Evolutionary conservation across 1,140 invertebrate species (phyloP).

Genomic region (silkworm (Bombyx mori)): DNA sequence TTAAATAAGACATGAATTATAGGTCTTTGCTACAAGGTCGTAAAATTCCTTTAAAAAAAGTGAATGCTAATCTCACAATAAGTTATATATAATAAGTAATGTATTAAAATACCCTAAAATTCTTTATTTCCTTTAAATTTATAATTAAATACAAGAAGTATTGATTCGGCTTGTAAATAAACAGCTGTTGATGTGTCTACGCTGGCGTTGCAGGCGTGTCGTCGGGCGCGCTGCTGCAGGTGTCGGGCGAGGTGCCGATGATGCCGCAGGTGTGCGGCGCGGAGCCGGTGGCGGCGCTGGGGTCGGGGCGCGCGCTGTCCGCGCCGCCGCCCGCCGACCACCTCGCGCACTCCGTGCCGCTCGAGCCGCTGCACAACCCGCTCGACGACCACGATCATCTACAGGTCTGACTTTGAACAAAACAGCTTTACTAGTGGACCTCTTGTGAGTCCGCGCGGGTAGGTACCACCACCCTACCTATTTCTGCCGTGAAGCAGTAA

Average conservation of each 20-base stretch:
- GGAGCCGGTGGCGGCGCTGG: slow-evolving; percentile 39
- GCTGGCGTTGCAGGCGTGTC: slow-evolving; percentile 20
- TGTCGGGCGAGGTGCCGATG: slow-evolving; percentile 60
- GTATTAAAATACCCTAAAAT: too few relatives aligned
- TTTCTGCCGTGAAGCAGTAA: too few relatives aligned
- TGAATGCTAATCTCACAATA: too few relatives aligned
- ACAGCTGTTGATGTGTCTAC: slow-evolving; percentile 20
- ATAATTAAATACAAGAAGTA: too few relatives aligned
- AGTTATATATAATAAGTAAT: too few relatives aligned
- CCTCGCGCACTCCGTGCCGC: slow-evolving; percentile 39
- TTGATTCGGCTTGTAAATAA: neutral
- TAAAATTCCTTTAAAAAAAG: too few relatives aligned
- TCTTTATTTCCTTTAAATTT: too few relatives aligned
- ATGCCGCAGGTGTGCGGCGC: slow-evolving; percentile 68
- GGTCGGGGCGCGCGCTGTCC: slow-evolving; percentile 19
- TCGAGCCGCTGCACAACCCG: slow-evolving; percentile 39
- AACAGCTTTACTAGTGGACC: too few relatives aligned
- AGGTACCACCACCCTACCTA: too few relatives aligned
- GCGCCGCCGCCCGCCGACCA: slow-evolving; percentile 21
- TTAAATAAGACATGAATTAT: too few relatives aligned
- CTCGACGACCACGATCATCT: slow-evolving; percentile 28
- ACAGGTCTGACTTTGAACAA: neutral
- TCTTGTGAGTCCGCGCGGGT: too few relatives aligned
- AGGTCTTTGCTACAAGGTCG: too few relatives aligned
- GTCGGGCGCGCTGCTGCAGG: slow-evolving; percentile 45